These are phyloP conservation scores for Argyrosomus regius DNA, from an alignment of 2,797 vertebrate genomes.

Conservation along the genomic window DNA sequence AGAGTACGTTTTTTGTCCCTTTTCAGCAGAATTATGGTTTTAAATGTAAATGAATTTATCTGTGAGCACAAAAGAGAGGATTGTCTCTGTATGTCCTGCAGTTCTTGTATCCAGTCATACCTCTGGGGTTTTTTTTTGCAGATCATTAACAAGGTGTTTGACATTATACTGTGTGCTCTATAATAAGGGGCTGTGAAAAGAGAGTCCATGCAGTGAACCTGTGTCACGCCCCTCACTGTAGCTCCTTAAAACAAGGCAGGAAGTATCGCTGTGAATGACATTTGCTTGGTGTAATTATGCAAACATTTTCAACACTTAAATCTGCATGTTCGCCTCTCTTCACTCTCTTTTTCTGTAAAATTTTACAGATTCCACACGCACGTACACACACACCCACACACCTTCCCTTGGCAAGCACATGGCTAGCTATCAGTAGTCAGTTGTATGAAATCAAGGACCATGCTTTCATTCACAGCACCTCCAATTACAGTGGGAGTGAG, in stretches of 20 bases:
- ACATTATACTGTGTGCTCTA: slow-evolving; percentile 51
- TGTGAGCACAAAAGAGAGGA: slow-evolving; percentile 49
- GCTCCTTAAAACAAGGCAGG: slow-evolving; percentile 29
- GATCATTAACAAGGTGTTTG: slow-evolving; percentile 70
- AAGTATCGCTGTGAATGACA: slow-evolving; percentile 24
- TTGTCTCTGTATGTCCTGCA: slow-evolving; percentile 38
- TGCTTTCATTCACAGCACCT: slow-evolving; percentile 67
- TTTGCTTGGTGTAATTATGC: slow-evolving; percentile 37
- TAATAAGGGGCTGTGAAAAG: slow-evolving; percentile 51
- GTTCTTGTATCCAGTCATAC: slow-evolving; percentile 40
- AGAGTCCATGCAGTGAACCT: slow-evolving; percentile 34
- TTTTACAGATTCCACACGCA: slow-evolving; percentile 6
- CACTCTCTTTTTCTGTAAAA: slow-evolving; percentile 1
- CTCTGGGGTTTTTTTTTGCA: slow-evolving; percentile 47
- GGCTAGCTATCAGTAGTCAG: slow-evolving; percentile 55
- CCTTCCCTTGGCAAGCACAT: slow-evolving; percentile 22
- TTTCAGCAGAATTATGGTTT: slow-evolving; percentile 67
- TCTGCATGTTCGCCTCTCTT: slow-evolving; percentile 4
- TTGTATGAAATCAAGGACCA: slow-evolving; percentile 69
- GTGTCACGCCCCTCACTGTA: slow-evolving; percentile 8
- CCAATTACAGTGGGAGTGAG: slow-evolving; percentile 71
- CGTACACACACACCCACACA: slow-evolving; percentile 1
- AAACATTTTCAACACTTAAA: slow-evolving; percentile 49
- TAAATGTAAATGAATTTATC: slow-evolving; percentile 62
- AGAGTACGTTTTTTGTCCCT: slow-evolving; percentile 60